phyloP scores from a whole-genome alignment of 2,888 invertebrate species.

The Tipula helvola region DNA sequence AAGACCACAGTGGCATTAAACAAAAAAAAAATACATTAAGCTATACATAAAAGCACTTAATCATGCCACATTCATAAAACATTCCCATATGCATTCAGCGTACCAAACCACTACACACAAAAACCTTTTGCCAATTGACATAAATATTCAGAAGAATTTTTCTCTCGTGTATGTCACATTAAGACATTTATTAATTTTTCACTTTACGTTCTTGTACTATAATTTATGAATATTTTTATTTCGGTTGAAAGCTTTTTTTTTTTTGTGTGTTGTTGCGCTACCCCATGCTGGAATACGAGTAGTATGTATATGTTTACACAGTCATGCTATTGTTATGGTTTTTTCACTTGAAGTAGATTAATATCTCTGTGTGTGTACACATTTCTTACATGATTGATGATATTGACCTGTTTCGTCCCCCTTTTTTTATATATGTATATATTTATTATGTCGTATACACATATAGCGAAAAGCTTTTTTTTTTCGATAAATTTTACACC shows the following conservation, averaged over 20 bases:
- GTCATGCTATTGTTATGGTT: neutral
- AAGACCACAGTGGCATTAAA: neutral
- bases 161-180: neutral
- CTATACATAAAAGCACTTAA: neutral
- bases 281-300: neutral
- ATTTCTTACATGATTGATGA: neutral
- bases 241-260: neutral
- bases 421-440: neutral
- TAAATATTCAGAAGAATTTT: neutral
- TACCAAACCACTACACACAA: neutral
- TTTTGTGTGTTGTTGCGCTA: neutral
- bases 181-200: conserved; percentile 4
- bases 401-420: neutral
- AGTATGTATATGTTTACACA: neutral
- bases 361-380: neutral
- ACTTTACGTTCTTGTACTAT: neutral
- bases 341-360: neutral
- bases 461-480: neutral
- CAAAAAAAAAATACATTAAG: neutral
- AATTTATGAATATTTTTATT: conserved; percentile 4
- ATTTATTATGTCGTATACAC: neutral
- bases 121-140: neutral
- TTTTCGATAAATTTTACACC: neutral
- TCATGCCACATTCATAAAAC: neutral
- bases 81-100: neutral